These are phyloP conservation scores for Echinarachnius parma DNA, from an alignment of 53 echinoderm and acorn worm genomes.

Conservation along the genomic window DNA sequence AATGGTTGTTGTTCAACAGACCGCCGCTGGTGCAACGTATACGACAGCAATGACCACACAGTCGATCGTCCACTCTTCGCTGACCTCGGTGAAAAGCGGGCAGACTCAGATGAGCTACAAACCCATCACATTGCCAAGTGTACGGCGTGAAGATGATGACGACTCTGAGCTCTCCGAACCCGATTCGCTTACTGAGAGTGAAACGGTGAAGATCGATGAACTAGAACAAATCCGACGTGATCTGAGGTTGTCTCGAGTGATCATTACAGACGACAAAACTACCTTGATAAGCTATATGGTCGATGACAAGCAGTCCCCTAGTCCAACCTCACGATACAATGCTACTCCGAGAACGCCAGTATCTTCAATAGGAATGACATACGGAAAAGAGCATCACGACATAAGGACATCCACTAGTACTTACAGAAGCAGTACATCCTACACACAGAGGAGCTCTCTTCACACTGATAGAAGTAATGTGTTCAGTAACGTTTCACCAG, in stretches of 20 bases:
- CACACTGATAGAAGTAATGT: no score
- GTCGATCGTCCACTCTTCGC: conserved; percentile 17
- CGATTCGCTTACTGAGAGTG: conserved; percentile 45
- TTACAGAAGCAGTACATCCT: conserved; percentile 40
- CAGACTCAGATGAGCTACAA: conserved; percentile 6
- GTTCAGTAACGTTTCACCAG: no score
- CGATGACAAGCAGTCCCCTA: conserved; percentile 20
- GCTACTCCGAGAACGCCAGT: not conserved
- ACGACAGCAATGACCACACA: conserved; percentile 57
- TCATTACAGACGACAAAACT: conserved; percentile 58
- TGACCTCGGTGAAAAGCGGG: conserved; percentile 20
- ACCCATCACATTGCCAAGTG: not conserved
- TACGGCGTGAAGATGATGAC: conserved; percentile 16
- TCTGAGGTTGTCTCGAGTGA: conserved; percentile 58
- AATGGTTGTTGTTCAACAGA: conserved; percentile 62
- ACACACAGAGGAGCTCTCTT: conserved; percentile 54
- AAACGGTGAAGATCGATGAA: conserved; percentile 38
- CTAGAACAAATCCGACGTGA: conserved; percentile 64
- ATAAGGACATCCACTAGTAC: no score
- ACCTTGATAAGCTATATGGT: conserved; percentile 57
- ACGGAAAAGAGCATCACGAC: not conserved
- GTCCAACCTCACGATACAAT: no score
- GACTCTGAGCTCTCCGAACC: conserved; percentile 43
- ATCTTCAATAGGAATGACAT: conserved; percentile 16
- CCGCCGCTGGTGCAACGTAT: conserved; percentile 56